Percentiles rank a stretch among this genome's conserved stretches.
Conservation (phyloP, 1,140 invertebrate species). For the Drosophila repletoides region DNA sequence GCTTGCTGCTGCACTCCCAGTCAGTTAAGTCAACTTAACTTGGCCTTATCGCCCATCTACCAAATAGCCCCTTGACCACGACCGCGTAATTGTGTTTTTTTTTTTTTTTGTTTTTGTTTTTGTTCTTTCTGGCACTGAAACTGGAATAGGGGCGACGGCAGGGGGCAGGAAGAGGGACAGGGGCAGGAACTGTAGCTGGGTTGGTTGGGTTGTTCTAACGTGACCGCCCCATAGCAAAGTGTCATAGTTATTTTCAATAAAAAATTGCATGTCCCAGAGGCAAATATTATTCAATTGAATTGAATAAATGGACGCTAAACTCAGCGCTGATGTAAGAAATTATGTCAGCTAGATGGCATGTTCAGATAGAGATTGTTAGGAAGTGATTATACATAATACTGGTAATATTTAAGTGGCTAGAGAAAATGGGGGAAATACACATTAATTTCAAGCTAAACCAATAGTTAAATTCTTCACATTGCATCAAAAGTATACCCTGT, state of each 20-base stretch:
- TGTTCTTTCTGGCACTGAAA: background rate
- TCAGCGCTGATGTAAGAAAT: constrained; percentile 65
- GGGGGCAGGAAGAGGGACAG: no score
- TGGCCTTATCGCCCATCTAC: constrained; percentile 31
- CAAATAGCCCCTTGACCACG: constrained; percentile 14
- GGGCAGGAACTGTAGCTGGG: constrained; percentile 11
- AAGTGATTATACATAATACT: background rate
- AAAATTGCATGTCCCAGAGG: constrained; percentile 11
- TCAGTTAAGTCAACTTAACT: constrained; percentile 6
- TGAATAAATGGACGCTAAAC: constrained; percentile 53
- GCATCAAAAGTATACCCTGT: no score
- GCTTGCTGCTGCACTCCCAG: background rate
- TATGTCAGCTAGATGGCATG: constrained; percentile 53
- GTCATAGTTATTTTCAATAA: constrained; percentile 30
- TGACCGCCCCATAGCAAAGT: constrained; percentile 62
- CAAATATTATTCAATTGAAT: constrained; percentile 53
- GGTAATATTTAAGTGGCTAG: constrained; percentile 7
- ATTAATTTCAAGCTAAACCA: no score
- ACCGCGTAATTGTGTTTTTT: constrained; percentile 33
- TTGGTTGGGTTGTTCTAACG: constrained; percentile 50
- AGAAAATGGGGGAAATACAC: no score
- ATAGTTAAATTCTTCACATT: no score
- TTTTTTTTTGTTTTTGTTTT: no score
- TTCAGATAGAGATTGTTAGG: constrained; percentile 15
- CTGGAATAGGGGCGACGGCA: background rate